Conservation (phyloP, 1,140 invertebrate genomes). For the Gryon sp. region DNA sequence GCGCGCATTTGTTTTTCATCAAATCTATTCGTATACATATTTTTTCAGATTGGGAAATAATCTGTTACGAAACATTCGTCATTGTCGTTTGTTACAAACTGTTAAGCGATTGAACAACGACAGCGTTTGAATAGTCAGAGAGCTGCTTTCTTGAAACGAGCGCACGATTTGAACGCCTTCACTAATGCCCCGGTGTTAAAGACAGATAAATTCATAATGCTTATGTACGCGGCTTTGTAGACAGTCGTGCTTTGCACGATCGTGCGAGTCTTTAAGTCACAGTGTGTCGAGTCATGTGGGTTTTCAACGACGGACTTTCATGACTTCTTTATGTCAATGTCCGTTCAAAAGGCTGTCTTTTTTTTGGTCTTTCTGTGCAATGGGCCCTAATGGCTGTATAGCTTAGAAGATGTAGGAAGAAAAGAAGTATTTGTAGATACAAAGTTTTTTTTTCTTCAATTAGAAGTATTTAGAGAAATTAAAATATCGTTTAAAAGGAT, state of each 20-base stretch:
- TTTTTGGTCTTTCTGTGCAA: too few relatives aligned
- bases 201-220: conserved; percentile 52
- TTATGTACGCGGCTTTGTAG: conserved; percentile 28
- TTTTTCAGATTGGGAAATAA: conserved; percentile 61
- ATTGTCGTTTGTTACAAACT: conserved; percentile 44
- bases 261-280: conserved; percentile 45
- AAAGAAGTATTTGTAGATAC: too few relatives aligned
- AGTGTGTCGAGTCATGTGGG: conserved; percentile 24
- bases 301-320: conserved; percentile 29
- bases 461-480: too few relatives aligned
- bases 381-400: too few relatives aligned
- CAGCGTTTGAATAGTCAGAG: conserved; percentile 30
- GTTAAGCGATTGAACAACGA: conserved; percentile 47
- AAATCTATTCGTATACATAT: conserved; percentile 50
- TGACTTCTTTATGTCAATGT: conserved; percentile 49
- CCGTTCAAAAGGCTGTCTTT: too few relatives aligned
- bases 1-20: conserved; percentile 44
- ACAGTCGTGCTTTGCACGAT: conserved; percentile 35
- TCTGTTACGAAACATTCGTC: conserved; percentile 56
- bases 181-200: conserved; percentile 58
- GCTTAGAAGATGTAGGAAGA: too few relatives aligned
- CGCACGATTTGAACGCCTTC: conserved; percentile 56
- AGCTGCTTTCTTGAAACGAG: conserved; percentile 39
- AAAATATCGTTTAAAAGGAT: too few relatives aligned
- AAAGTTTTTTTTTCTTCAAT: too few relatives aligned